phyloP scores from a whole-genome alignment of 2,797 vertebrate species.

The Sebastiscus albofasciatus region DNA sequence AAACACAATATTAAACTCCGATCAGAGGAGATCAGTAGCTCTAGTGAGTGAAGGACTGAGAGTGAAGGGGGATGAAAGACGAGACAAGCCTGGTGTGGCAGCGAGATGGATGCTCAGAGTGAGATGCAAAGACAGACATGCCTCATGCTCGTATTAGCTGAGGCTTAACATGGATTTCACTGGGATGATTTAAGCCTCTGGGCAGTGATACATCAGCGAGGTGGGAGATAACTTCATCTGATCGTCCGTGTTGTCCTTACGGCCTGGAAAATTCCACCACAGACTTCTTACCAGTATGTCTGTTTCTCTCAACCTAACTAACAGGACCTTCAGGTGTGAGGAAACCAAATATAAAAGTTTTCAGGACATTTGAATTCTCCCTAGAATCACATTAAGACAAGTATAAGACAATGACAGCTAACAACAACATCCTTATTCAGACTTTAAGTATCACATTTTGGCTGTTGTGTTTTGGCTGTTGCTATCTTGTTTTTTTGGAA shows the following conservation, averaged over 20 bases:
- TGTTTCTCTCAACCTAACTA: neutral
- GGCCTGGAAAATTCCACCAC: constrained; percentile 43
- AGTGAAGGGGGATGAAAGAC: constrained; percentile 47
- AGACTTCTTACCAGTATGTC: neutral
- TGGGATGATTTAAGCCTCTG: constrained; percentile 15
- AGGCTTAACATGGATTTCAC: constrained; percentile 35
- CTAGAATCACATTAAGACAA: neutral
- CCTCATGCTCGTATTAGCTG: constrained; percentile 2
- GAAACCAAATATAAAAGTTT: neutral
- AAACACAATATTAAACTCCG: neutral
- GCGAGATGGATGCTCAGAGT: constrained; percentile 17
- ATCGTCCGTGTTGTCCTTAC: neutral
- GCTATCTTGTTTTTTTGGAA: too few species aligned
- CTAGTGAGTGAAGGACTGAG: constrained; percentile 16
- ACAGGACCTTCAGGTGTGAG: neutral
- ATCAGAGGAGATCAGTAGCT: constrained; percentile 15
- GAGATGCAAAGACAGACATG: constrained; percentile 46
- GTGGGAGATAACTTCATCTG: neutral
- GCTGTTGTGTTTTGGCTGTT: too few species aligned
- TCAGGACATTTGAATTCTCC: neutral
- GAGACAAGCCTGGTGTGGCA: constrained; percentile 6
- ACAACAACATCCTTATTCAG: too few species aligned
- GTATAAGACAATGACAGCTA: too few species aligned
- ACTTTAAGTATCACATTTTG: too few species aligned
- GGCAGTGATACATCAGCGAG: constrained; percentile 13